Evolutionary conservation across 2,797 vertebrate genomes (phyloP), one percentile per base, ranked within the genome.

Genomic region (Alfaro cultratus): DNA sequence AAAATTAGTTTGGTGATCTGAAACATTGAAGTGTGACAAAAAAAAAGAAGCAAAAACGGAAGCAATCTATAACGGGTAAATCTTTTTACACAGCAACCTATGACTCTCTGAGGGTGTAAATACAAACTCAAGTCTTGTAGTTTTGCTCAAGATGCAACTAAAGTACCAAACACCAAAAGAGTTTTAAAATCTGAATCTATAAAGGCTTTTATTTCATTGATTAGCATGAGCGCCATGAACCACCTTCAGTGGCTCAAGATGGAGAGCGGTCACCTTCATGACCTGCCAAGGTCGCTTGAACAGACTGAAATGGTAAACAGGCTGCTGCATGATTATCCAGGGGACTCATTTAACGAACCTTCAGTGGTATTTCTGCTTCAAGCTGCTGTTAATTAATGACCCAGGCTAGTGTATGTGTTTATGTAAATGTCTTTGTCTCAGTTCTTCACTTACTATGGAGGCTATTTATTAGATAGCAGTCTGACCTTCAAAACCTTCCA

Each of bases 321-420:
- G 76, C 62, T 68, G 9, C 79, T 82, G 53, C 36, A 45, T 82
- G 87, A 88, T 91, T 75, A 87, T 80, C 82, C 75, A 71, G 82
- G 75, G 79, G 47, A 47, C 71, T 83, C 87, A 81, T 88, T 84
- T 86, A 84, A 79, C 74, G 80, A 84, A 70, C 83, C 80, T 89
- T 21, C 83, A 88, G 88, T 85, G 87, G 57, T 80, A 79, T 70
- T 76, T 64, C 45, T 76, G 36, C 75, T 45, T 64, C 23, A 12
- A 84, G 80, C 49, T 26, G 62, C 47, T 79, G 90, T 87, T 90
- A 90, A 90, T 91, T 89, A 85, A 84, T 85, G 76, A 89, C 82
- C 78, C 62, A 81, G 76, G 53, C 80, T 15, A 78, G 71, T 76
- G 81, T 83, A 57, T 83, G 72, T 81, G 49, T 76, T 73, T 73